phyloP scores from a whole-genome alignment of 2,888 invertebrate species.

The Mantis religiosa region DNA sequence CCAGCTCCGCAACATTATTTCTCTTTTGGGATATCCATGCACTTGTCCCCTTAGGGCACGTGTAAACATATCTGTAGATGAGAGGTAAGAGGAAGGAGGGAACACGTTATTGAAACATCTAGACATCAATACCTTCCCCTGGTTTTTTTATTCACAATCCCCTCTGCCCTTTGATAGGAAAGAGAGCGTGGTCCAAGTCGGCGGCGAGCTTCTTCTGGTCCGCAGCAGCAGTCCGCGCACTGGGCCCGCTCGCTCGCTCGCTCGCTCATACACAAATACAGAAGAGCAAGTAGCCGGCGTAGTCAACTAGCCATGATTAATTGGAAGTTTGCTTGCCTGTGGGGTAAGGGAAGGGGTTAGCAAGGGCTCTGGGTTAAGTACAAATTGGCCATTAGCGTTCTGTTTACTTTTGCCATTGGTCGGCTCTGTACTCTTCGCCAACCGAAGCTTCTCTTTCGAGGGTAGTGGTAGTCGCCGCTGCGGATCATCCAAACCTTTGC shows the following conservation, averaged over 20 bases:
- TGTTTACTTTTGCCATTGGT: conserved; percentile 27
- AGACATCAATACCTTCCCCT: background rate
- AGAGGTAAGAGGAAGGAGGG: background rate
- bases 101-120: background rate
- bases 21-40: background rate
- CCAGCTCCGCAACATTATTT: background rate
- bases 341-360: conserved; percentile 9
- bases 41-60: background rate
- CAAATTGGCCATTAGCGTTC: conserved; percentile 29
- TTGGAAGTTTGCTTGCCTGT: conserved; percentile 27
- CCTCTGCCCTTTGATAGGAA: background rate
- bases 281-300: background rate
- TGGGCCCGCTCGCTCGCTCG: background rate
- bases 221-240: background rate
- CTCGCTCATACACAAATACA: conserved; percentile 2
- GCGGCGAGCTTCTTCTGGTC: background rate
- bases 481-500: background rate
- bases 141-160: background rate
- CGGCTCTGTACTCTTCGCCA: background rate
- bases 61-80: background rate
- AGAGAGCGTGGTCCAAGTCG: background rate
- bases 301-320: conserved; percentile 28
- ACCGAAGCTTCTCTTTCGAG: background rate
- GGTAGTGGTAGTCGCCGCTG: background rate
- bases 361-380: conserved; percentile 25